Evolutionary conservation across 2,113 vertebrate species (phyloP).

Genomic region (Sceloporus tristichus): DNA sequence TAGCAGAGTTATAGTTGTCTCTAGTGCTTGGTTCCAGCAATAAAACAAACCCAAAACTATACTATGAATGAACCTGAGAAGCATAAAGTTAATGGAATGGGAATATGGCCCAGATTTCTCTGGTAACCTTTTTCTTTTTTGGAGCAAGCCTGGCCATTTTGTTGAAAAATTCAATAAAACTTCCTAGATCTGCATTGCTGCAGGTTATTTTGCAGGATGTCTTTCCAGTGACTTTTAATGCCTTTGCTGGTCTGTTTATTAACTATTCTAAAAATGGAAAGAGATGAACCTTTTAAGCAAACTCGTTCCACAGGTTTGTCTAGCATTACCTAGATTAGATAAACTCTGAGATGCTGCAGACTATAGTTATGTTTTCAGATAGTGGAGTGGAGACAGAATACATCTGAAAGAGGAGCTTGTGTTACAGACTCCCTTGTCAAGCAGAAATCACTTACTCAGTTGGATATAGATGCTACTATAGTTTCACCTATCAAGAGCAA

Average conservation of each 20-base stretch:
- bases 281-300: constrained; percentile 42
- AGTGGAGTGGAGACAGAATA: constrained; percentile 9
- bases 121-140: constrained; percentile 23
- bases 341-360: neutral
- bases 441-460: neutral
- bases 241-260: neutral
- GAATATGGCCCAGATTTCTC: constrained; percentile 34
- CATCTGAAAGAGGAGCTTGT: constrained; percentile 31
- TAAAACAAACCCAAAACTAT: neutral
- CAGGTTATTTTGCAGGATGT: constrained; percentile 22
- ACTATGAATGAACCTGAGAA: constrained; percentile 31
- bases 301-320: constrained; percentile 50
- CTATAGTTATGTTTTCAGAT: constrained; percentile 11
- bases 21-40: constrained; percentile 45
- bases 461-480: neutral
- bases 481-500: neutral
- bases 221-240: constrained; percentile 48
- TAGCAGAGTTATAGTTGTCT: neutral
- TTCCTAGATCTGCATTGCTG: constrained; percentile 2
- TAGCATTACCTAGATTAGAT: constrained; percentile 39
- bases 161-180: constrained; percentile 18
- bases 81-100: constrained; percentile 40
- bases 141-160: neutral
- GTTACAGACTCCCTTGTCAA: neutral
- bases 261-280: constrained; percentile 44